Conservation (phyloP, 2,888 invertebrate species). For the Ceratothoa steindachneri region DNA sequence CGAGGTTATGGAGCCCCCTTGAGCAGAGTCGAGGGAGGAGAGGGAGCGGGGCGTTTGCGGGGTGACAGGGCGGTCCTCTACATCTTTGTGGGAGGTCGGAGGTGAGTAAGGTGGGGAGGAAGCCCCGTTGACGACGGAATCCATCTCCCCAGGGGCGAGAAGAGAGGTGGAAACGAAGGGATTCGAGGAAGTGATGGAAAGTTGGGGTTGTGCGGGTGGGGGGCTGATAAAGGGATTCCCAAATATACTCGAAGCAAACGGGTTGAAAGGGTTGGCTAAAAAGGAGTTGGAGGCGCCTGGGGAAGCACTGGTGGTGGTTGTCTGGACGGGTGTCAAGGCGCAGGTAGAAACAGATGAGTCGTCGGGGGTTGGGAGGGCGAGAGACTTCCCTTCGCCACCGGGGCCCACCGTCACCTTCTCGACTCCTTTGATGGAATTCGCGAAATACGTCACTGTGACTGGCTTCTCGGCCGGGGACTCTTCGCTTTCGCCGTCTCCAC, state of each 20-base stretch:
- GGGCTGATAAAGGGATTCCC: slow-evolving; percentile 1
- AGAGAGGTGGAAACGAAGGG: slow-evolving; percentile 22
- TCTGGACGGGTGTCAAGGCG: neutral
- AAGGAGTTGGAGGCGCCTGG: neutral
- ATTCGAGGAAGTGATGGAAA: slow-evolving; percentile 23
- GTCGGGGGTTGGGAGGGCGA: neutral
- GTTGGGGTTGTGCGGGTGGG: neutral
- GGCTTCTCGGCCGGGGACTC: slow-evolving; percentile 8
- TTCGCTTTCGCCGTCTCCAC: neutral
- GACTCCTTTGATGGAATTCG: slow-evolving; percentile 10
- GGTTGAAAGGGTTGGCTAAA: slow-evolving; percentile 41
- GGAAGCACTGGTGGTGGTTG: neutral
- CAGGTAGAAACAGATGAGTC: neutral
- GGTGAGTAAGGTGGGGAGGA: slow-evolving; percentile 24
- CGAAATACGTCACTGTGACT: slow-evolving; percentile 20
- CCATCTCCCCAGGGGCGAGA: slow-evolving; percentile 2
- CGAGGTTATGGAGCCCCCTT: slow-evolving; percentile 9
- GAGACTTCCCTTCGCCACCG: neutral
- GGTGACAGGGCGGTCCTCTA: slow-evolving; percentile 18
- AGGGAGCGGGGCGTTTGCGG: slow-evolving; percentile 28
- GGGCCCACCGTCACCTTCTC: slow-evolving; percentile 12
- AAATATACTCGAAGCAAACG: slow-evolving; percentile 41
- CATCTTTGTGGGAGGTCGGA: slow-evolving; percentile 7
- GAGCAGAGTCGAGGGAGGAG: slow-evolving; percentile 6
- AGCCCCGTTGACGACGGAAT: neutral